Evolutionary conservation across 2,888 invertebrate species (phyloP), one percentile per base, ranked within the genome.

Genomic region (Nezara viridula): DNA sequence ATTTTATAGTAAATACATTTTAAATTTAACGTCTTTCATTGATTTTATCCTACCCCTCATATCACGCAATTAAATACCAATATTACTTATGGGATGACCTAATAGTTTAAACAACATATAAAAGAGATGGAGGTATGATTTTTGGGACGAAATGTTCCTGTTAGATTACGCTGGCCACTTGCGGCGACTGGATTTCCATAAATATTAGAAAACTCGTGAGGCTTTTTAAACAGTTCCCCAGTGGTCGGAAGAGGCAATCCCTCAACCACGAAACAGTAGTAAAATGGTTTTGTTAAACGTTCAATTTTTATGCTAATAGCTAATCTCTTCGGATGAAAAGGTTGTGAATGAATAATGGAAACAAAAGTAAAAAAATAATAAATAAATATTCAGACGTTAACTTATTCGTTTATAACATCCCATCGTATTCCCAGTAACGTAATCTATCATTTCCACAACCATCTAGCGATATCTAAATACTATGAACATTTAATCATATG

Each of bases 241-340:
- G n/a, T n/a, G n/a, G 7, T 12, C 3, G n/a, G n/a, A 12, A n/a
- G 24, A 3, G 55, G 55, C n/a, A n/a, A 55, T 55, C 21, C n/a
- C 9, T 55, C 55, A 55, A 55, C 55, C 55, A n/a, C 2, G n/a
- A 55, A 55, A 55, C n/a, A 55, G n/a, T 55, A 10, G n/a, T 55
- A n/a, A 55, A 55, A 55, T 55, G 55, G 55, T 55, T 55, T 55
- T 16, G 55, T 55, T 55, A 55, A 55, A 55, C n/a, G 55, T 55
- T n/a, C 55, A 55, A 55, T 55, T 55, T n/a, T 55, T 55, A 55
- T 55, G 55, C 55, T 55, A 55, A 55, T 55, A 55, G n/a, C n/a
- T 55, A 55, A 55, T 55, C n/a, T 10, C n/a, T n/a, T 2, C 10
- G n/a, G 55, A 52, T 12, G 55, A 55, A 55, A n/a, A 55, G 55